These are phyloP conservation scores for Cyprinella venusta DNA, from an alignment of 2,797 vertebrate genomes.

Conservation along the genomic window DNA sequence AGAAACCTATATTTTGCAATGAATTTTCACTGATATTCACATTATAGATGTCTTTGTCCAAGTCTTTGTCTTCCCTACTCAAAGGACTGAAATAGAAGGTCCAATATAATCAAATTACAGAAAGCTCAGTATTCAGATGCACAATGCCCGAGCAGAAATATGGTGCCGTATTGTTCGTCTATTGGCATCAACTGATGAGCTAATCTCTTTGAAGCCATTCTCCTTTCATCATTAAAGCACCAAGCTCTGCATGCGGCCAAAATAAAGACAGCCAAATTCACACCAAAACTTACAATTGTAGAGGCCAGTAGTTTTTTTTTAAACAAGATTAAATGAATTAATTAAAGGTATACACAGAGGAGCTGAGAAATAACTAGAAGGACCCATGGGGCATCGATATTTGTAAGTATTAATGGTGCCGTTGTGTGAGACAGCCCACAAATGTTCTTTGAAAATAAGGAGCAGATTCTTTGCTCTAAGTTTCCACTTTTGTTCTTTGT, in stretches of 20 bases:
- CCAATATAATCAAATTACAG: conserved; percentile 66
- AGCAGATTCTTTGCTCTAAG: conserved; percentile 10
- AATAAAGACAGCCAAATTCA: conserved; percentile 62
- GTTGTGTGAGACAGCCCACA: conserved; percentile 38
- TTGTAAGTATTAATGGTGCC: conserved; percentile 10
- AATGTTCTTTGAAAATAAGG: conserved; percentile 30
- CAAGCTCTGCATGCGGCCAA: conserved; percentile 61
- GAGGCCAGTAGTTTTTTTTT: conserved; percentile 45
- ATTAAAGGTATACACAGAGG: conserved; percentile 38
- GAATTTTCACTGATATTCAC: conserved; percentile 28
- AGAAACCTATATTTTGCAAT: conserved; percentile 25
- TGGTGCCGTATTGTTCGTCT: conserved; percentile 70
- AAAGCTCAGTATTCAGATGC: conserved; percentile 63
- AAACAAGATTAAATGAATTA: conserved; percentile 42
- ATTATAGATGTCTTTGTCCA: conserved; percentile 54
- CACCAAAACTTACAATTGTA: conserved; percentile 61
- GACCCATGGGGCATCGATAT: conserved; percentile 24
- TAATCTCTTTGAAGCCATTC: conserved; percentile 76
- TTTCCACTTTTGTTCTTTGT: not conserved
- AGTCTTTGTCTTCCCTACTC: conserved; percentile 54
- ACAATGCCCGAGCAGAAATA: conserved; percentile 62
- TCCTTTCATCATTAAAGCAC: conserved; percentile 72
- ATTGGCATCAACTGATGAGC: conserved; percentile 72
- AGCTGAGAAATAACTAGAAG: conserved; percentile 38
- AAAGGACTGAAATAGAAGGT: conserved; percentile 45